phyloP scores from a whole-genome alignment of 2,113 vertebrate species.

The Dipodomys stephensi region DNA sequence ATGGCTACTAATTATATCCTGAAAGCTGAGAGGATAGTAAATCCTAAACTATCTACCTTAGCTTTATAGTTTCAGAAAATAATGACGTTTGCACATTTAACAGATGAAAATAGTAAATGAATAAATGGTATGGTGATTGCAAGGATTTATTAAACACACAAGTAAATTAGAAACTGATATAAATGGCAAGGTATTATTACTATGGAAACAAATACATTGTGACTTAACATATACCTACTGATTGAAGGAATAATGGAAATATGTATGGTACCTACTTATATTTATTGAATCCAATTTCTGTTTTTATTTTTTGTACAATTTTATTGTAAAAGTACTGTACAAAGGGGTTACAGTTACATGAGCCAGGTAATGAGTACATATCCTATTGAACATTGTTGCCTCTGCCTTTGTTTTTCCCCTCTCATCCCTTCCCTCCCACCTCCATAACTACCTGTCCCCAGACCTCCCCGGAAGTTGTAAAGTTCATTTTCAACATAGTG shows the following conservation, averaged over 20 bases:
- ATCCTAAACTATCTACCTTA: background rate
- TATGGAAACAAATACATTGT: constrained; percentile 18
- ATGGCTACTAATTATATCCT: background rate
- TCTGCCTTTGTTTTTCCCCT: no score
- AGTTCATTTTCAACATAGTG: no score
- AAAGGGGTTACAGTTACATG: no score
- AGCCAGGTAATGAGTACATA: no score
- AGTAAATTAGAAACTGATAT: constrained; percentile 11
- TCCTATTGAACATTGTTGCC: no score
- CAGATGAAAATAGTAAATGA: background rate
- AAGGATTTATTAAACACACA: constrained; percentile 26
- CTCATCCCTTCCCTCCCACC: no score
- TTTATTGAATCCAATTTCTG: background rate
- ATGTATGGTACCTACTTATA: background rate
- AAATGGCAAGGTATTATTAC: background rate
- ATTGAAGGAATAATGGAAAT: constrained; percentile 21
- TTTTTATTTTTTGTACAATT: background rate
- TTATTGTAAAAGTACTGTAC: no score
- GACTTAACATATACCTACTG: background rate
- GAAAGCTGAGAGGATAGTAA: constrained; percentile 38
- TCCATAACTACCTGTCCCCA: no score
- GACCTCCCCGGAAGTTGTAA: no score
- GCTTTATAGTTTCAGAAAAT: background rate
- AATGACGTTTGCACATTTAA: background rate
- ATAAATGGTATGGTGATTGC: background rate